Evolutionary conservation across 2,888 invertebrate genomes (phyloP).

Genomic region (Cistogaster globosa): DNA sequence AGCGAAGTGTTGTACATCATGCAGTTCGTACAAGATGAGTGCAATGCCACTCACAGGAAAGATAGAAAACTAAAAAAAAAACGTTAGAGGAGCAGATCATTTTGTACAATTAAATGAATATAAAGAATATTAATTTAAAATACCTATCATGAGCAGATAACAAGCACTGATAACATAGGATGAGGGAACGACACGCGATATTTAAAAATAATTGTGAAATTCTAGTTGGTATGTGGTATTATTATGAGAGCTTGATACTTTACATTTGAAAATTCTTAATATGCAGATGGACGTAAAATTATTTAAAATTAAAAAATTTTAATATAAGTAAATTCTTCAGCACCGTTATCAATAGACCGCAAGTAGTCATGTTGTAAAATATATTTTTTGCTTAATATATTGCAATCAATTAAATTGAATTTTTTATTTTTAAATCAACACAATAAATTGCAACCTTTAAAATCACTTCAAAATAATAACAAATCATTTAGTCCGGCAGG

Average conservation of each 20-base stretch:
- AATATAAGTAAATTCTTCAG: slow-evolving; percentile 65
- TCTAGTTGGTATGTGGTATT: neutral
- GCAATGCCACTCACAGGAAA: neutral
- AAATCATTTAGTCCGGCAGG: slow-evolving; percentile 24
- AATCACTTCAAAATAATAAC: slow-evolving; percentile 21
- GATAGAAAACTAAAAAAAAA: too few relatives aligned
- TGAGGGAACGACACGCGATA: slow-evolving; percentile 26
- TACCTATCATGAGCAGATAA: slow-evolving; percentile 61
- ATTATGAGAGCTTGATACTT: too few relatives aligned
- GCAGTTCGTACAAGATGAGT: neutral
- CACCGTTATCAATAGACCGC: slow-evolving; percentile 57
- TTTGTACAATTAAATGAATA: slow-evolving; percentile 17
- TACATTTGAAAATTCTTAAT: too few relatives aligned
- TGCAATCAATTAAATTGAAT: slow-evolving; percentile 71
- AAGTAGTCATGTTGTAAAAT: too few relatives aligned
- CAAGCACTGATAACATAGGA: slow-evolving; percentile 43
- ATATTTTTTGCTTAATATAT: slow-evolving; percentile 47
- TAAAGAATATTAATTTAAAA: slow-evolving; percentile 51
- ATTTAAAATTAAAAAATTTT: neutral
- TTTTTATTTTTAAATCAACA: slow-evolving; percentile 65
- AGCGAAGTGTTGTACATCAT: neutral
- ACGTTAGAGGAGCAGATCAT: neutral
- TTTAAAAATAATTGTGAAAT: slow-evolving; percentile 45
- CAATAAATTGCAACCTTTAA: slow-evolving; percentile 77
- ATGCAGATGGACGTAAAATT: too few relatives aligned